phyloP scores from a whole-genome alignment of 1,140 invertebrate genomes.

The Notospermus geniculatus region DNA sequence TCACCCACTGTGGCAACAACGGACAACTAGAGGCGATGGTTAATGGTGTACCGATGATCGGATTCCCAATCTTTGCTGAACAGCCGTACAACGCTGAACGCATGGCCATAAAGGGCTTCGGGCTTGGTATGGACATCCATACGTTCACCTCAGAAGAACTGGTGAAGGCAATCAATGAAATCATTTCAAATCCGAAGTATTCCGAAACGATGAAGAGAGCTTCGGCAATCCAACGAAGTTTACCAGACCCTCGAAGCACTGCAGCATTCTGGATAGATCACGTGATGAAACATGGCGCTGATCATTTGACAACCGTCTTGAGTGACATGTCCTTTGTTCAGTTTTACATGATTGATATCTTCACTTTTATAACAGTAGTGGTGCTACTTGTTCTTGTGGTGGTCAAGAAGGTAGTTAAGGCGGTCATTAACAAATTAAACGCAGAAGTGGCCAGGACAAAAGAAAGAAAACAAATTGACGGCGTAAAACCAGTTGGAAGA shows the following conservation, averaged over 20 bases:
- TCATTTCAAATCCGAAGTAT: slow-evolving; percentile 10
- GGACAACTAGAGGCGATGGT: slow-evolving; percentile 29
- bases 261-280: slow-evolving; percentile 25
- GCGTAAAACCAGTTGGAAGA: no score
- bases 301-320: background rate
- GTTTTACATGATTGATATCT: background rate
- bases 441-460: no score
- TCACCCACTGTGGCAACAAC: slow-evolving; percentile 40
- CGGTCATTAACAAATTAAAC: no score
- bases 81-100: slow-evolving; percentile 45
- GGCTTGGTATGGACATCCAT: slow-evolving; percentile 13
- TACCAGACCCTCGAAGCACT: slow-evolving; percentile 3
- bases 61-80: slow-evolving; percentile 40
- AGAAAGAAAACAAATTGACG: no score
- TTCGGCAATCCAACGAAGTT: slow-evolving; percentile 9
- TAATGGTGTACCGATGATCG: slow-evolving; percentile 34
- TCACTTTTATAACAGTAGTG: background rate
- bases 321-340: background rate
- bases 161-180: slow-evolving; percentile 9
- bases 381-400: no score
- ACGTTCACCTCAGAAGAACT: slow-evolving; percentile 15
- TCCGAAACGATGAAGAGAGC: slow-evolving; percentile 4
- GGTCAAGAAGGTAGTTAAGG: no score
- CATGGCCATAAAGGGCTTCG: slow-evolving; percentile 37
- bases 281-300: slow-evolving; percentile 13